Evolutionary conservation across 1,140 invertebrate species (phyloP).

Genomic region (Apis dorsata): DNA sequence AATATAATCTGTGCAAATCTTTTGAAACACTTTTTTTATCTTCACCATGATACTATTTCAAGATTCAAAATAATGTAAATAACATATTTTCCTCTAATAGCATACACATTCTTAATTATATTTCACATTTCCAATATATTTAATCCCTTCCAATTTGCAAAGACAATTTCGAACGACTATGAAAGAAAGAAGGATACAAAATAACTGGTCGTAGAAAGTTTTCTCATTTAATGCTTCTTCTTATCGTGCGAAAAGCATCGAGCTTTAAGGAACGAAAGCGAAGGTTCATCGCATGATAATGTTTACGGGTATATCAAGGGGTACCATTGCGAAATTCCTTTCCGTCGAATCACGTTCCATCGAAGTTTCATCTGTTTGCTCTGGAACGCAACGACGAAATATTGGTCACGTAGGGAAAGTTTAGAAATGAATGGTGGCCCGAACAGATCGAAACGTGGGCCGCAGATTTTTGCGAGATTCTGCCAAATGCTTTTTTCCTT

Average conservation of each 20-base stretch:
- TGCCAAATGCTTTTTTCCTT: not conserved
- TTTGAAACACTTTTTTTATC: too few relatives aligned
- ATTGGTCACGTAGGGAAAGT: not conserved
- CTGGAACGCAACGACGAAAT: not conserved
- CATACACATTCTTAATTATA: too few relatives aligned
- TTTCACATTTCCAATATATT: not conserved
- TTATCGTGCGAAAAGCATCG: not conserved
- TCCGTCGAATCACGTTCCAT: not conserved
- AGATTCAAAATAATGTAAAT: too few relatives aligned
- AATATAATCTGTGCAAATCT: too few relatives aligned
- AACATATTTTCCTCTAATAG: too few relatives aligned
- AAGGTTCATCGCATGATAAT: not conserved
- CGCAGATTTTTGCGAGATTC: not conserved
- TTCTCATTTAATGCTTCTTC: slow-evolving; percentile 27
- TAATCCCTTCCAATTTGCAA: not conserved
- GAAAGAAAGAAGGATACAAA: not conserved
- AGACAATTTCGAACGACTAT: not conserved
- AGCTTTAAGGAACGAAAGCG: not conserved
- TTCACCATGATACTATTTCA: too few relatives aligned
- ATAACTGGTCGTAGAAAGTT: slow-evolving; percentile 15
- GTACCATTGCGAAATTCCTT: not conserved
- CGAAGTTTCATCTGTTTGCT: not conserved
- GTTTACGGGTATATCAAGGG: not conserved
- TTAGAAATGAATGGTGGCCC: not conserved
- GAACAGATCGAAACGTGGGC: not conserved